phyloP scores from a whole-genome alignment of 1,140 invertebrate species.

The Drosophila sulfurigaster region DNA sequence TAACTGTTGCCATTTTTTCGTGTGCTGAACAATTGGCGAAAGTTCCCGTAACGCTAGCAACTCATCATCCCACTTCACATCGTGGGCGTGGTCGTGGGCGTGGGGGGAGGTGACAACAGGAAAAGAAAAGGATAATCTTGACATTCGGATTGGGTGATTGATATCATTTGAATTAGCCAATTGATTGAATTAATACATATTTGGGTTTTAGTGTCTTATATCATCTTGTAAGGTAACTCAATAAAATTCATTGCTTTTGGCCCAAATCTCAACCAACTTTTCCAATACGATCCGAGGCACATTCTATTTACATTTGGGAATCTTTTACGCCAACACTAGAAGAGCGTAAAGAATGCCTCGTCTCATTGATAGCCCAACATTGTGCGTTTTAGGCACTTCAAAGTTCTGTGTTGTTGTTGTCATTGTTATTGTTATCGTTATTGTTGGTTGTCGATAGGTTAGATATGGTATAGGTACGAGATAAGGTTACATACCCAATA shows the following conservation, averaged over 20 bases:
- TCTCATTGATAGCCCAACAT: constrained; percentile 83
- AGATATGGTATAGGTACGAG: constrained; percentile 8
- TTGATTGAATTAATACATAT: constrained; percentile 52
- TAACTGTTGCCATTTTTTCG: constrained; percentile 67
- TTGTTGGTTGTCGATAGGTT: constrained; percentile 36
- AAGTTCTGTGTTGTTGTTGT: constrained; percentile 69
- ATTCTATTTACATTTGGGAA: constrained; percentile 40
- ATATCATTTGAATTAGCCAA: constrained; percentile 49
- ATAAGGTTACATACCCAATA: constrained; percentile 52
- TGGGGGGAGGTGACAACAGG: constrained; percentile 7
- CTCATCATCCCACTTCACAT: constrained; percentile 14
- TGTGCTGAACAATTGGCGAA: constrained; percentile 81
- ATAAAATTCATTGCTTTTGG: constrained; percentile 61
- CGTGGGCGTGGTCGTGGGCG: constrained; percentile 31
- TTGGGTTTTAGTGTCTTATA: constrained; percentile 77
- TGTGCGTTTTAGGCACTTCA: constrained; percentile 79
- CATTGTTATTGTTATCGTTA: not conserved
- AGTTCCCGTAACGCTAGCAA: constrained; percentile 43
- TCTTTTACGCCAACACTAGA: constrained; percentile 62
- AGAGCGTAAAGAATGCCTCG: constrained; percentile 66
- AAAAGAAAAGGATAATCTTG: constrained; percentile 47
- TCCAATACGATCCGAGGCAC: constrained; percentile 66
- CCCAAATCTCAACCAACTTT: constrained; percentile 71
- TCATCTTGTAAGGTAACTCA: constrained; percentile 77
- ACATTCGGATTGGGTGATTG: constrained; percentile 24